These are phyloP conservation scores for Apeira syringaria DNA, from an alignment of 2,888 invertebrate genomes.

Conservation along the genomic window DNA sequence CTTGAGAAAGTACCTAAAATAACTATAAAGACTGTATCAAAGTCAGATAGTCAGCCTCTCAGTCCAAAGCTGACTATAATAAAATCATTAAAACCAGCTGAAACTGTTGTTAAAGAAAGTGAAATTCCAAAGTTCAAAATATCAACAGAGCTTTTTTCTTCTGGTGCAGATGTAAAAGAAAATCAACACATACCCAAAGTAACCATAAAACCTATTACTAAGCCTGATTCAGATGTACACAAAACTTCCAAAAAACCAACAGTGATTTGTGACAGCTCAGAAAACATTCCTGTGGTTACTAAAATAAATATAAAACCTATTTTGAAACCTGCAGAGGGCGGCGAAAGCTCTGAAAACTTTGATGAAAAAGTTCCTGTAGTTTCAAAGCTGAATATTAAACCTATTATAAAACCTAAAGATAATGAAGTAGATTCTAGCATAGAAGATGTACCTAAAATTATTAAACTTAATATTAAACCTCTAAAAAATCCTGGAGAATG, in stretches of 20 bases:
- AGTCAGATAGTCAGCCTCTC: constrained; percentile 63
- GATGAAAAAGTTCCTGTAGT: constrained; percentile 76
- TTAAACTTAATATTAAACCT: constrained; percentile 81
- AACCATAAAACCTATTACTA: constrained; percentile 80
- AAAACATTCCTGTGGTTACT: constrained; percentile 68
- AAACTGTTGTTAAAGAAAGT: constrained; percentile 46
- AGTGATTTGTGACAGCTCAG: constrained; percentile 51
- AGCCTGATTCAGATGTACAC: constrained; percentile 49
- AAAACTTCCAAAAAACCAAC: constrained; percentile 52
- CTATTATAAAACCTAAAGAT: constrained; percentile 76
- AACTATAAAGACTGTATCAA: constrained; percentile 69
- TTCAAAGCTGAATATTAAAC: constrained; percentile 83
- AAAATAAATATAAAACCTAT: constrained; percentile 77
- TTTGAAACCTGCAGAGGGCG: constrained; percentile 66
- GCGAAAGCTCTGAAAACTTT: constrained; percentile 52
- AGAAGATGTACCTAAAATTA: constrained; percentile 78
- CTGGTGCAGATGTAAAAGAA: constrained; percentile 57
- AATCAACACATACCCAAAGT: constrained; percentile 81
- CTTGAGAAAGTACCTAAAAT: constrained; percentile 71
- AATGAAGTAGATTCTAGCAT: constrained; percentile 70
- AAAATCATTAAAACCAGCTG: constrained; percentile 71
- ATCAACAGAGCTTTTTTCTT: constrained; percentile 49
- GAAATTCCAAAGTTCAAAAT: constrained; percentile 57
- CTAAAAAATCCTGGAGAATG: constrained; percentile 72
- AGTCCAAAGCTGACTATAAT: constrained; percentile 79